Conservation (phyloP, 37 sponge, comb jelly and placozoan species). For the Bolinopsis microptera region DNA sequence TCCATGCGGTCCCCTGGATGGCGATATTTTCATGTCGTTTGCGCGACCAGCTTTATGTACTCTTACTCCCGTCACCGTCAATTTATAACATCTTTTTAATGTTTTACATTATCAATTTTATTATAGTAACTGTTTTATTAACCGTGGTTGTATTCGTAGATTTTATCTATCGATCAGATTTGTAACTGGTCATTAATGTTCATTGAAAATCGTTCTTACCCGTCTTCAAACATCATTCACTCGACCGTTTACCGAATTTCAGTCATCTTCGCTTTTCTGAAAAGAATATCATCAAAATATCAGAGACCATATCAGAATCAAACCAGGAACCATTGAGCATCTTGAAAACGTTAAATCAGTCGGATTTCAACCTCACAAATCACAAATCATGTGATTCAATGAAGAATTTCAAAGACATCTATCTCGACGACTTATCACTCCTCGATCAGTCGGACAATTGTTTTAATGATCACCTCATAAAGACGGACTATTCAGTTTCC, state of each 20-base stretch:
- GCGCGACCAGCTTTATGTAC: not conserved
- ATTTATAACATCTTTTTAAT: not conserved
- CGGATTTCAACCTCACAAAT: not conserved
- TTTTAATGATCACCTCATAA: too few species aligned
- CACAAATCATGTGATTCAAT: too few species aligned
- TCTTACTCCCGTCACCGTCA: not conserved
- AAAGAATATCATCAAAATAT: not conserved
- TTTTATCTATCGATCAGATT: not conserved
- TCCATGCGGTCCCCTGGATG: slow-evolving; percentile 35
- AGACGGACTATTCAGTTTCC: too few species aligned
- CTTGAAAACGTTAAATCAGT: too few species aligned
- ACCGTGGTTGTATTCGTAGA: not conserved
- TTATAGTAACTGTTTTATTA: too few species aligned
- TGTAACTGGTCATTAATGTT: not conserved
- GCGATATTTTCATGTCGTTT: slow-evolving; percentile 13
- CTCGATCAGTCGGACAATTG: too few species aligned
- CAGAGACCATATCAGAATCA: not conserved
- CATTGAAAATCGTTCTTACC: not conserved
- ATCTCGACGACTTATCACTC: too few species aligned
- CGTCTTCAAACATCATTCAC: not conserved
- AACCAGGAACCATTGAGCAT: not conserved
- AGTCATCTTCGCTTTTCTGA: not conserved
- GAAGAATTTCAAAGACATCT: too few species aligned
- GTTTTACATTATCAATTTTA: not conserved
- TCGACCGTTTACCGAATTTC: not conserved